Percentiles rank a stretch among this genome's conserved stretches.
Evolutionary conservation across 2,797 vertebrate genomes (phyloP).

Genomic region (Ptychobarbus kaznakovi): DNA sequence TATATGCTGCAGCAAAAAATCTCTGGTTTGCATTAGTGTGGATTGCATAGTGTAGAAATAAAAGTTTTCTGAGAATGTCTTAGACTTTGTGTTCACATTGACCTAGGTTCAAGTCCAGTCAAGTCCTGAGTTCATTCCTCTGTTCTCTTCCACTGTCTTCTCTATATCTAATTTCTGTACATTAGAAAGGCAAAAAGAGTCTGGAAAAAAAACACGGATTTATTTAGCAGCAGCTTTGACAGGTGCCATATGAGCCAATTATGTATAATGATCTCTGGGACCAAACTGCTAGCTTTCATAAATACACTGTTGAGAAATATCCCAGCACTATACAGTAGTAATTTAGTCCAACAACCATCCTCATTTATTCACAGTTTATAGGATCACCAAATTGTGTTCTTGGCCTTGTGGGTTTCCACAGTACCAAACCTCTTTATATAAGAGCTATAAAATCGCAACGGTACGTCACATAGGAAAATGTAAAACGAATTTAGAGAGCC

Average conservation of each 20-base stretch:
- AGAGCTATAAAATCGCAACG: not conserved
- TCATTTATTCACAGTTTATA: constrained; percentile 16
- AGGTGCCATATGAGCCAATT: constrained; percentile 12
- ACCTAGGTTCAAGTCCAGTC: not conserved
- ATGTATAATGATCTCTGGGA: constrained; percentile 30
- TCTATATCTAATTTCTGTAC: not conserved
- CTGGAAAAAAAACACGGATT: not conserved
- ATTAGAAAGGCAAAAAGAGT: constrained; percentile 25
- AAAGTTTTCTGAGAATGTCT: not conserved
- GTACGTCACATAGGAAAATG: constrained; percentile 4
- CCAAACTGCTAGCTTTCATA: constrained; percentile 18
- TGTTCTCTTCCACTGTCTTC: not conserved
- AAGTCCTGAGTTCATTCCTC: not conserved
- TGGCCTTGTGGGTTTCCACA: not conserved
- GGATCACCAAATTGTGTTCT: not conserved
- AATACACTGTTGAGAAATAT: not conserved
- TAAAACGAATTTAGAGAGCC: constrained; percentile 1
- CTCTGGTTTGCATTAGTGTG: not conserved
- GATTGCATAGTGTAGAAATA: not conserved
- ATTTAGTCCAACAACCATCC: not conserved
- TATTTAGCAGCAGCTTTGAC: constrained; percentile 32
- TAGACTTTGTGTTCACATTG: not conserved
- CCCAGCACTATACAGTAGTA: not conserved
- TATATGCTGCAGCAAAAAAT: not conserved
- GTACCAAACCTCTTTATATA: not conserved